Percentiles rank a stretch among this genome's conserved stretches.
These are phyloP conservation scores for Benthosema pterotum DNA, from an alignment of 2,797 vertebrate species.

Conservation along the genomic window DNA sequence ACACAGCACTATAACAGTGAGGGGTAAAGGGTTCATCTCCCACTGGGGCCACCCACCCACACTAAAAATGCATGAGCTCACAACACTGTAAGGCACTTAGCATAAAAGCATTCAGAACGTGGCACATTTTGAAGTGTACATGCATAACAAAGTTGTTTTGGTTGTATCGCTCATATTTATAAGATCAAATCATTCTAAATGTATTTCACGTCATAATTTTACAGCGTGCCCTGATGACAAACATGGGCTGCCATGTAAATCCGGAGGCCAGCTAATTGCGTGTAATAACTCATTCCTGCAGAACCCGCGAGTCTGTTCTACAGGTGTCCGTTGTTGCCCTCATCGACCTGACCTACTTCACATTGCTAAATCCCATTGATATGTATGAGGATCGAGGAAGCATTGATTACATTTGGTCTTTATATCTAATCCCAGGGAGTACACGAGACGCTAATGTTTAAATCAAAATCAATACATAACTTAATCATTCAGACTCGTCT, in stretches of 20 bases:
- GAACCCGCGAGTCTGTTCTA: not conserved
- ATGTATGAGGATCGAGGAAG: conserved; percentile 63
- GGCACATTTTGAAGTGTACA: not conserved
- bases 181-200: no score
- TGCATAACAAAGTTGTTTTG: no score
- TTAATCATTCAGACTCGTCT: conserved; percentile 72
- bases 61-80: no score
- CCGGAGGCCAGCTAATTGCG: no score
- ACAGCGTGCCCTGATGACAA: no score
- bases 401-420: conserved; percentile 51
- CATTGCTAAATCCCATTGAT: conserved; percentile 41
- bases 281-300: not conserved
- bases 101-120: not conserved
- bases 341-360: conserved; percentile 38
- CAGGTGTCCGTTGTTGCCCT: conserved; percentile 20
- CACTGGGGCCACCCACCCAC: no score
- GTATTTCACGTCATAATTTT: no score
- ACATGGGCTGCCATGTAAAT: not conserved
- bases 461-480: conserved; percentile 73
- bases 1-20: no score
- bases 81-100: not conserved
- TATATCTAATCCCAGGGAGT: conserved; percentile 42
- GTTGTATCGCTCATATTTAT: no score
- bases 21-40: no score
- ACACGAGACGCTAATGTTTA: conserved; percentile 58